Evolutionary conservation across 2,113 vertebrate genomes (phyloP), one percentile per base, ranked within the genome.

Genomic region (Eulemur rufifrons): DNA sequence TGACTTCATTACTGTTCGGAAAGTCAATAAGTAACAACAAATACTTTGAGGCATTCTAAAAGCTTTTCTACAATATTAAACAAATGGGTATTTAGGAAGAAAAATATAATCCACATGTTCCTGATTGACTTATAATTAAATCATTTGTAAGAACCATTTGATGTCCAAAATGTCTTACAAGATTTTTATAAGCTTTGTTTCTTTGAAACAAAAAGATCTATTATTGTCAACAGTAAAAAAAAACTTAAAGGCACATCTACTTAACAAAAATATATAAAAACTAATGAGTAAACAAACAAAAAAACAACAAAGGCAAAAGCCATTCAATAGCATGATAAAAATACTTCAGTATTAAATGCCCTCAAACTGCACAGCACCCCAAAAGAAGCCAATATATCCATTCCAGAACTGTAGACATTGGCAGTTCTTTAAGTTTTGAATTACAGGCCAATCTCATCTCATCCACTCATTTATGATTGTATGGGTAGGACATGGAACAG

Each of bases 91-190:
- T 94, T 86, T 86, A 85, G 69, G 61, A 84, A 50, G 34, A 85
- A 34, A 89, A 94, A 97, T 92, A 83, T 89, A 94, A 84, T 73
- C 73, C 87, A 89, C 47, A 86, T 91, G 59, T 90, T 95, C 21
- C 56, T 89, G 11, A 61, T 96, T 94, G 47, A 86, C 21, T 89
- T 76, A 92, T 34, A 95, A 61, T 95, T 96, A 95, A 88, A 52
- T 95, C 29, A 84, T 86, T 94, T 86, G 13, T 50, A 80, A 95
- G 34, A 84, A 21, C 23, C 47, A 90, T 92, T 93, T 89, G 73
- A 92, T 94, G 64, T 92, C 13, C 47, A 87, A 97, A 91, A 86
- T 95, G 80, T 42, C 64, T 59, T 92, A 23, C 68, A 96, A 92
- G 56, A 92, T 69, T 91, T 97, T 87, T 83, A 52, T 68, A 89